Percentiles rank a stretch among this genome's conserved stretches.
phyloP scores from a whole-genome alignment of 2,797 vertebrate genomes.

The Salarias fasciatus region DNA sequence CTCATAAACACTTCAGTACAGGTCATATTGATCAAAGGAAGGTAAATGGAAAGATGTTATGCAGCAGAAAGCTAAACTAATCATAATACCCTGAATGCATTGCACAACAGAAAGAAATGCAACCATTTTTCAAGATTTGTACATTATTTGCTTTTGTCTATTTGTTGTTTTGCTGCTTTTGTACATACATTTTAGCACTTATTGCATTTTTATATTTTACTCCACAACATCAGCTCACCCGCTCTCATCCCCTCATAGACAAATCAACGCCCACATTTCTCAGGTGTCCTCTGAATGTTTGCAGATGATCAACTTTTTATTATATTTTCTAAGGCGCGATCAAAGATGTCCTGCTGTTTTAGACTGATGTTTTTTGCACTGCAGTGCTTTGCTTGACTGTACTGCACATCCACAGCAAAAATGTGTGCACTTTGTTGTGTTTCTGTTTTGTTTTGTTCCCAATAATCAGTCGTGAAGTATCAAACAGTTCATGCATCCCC shows the following conservation, averaged over 20 bases:
- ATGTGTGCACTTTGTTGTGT: slow-evolving; percentile 47
- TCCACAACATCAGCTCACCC: slow-evolving; percentile 51
- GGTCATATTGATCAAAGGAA: slow-evolving; percentile 28
- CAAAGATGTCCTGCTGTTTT: slow-evolving; percentile 66
- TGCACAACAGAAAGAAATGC: slow-evolving; percentile 15
- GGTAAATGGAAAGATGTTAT: slow-evolving; percentile 23
- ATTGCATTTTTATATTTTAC: slow-evolving; percentile 55
- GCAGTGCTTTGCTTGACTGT: slow-evolving; percentile 73
- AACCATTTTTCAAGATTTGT: slow-evolving; percentile 35
- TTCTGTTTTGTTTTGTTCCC: slow-evolving; percentile 17
- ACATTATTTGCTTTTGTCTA: slow-evolving; percentile 12
- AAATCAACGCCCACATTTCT: slow-evolving; percentile 72
- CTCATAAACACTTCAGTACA: slow-evolving; percentile 7
- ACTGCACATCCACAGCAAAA: slow-evolving; percentile 48
- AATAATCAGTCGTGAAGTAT: slow-evolving; percentile 19
- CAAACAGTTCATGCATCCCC: too few species aligned
- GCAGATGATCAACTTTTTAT: slow-evolving; percentile 64
- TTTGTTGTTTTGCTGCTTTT: slow-evolving; percentile 25
- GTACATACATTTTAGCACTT: slow-evolving; percentile 47
- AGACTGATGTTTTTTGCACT: slow-evolving; percentile 76
- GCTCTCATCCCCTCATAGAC: slow-evolving; percentile 47
- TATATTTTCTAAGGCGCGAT: slow-evolving; percentile 74
- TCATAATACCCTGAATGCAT: slow-evolving; percentile 31
- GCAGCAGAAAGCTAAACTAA: slow-evolving; percentile 25
- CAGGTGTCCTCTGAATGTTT: slow-evolving; percentile 81